A percentile compares a stretch with the other conserved stretches of the same genome.
Conservation (phyloP, 2,888 invertebrate species). For the Nephrotoma guestfalica region DNA sequence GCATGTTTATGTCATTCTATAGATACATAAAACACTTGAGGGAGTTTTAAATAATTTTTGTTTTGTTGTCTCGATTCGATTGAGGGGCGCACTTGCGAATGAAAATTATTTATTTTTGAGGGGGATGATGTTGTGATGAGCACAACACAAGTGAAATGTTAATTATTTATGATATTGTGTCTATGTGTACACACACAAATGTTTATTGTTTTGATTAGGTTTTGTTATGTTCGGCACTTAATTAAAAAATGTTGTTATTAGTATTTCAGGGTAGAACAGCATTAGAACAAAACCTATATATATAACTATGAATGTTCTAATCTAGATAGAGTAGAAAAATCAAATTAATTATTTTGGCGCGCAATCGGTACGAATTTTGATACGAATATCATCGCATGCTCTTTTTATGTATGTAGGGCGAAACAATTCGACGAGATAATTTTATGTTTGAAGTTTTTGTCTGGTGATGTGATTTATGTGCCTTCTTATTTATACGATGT, state of each 20-base stretch:
- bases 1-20: not conserved
- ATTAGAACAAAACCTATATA: too few relatives aligned
- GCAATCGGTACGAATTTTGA: not conserved
- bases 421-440: not conserved
- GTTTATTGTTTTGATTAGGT: not conserved
- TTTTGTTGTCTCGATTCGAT: not conserved
- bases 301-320: too few relatives aligned
- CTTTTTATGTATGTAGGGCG: not conserved
- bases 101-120: not conserved
- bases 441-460: not conserved
- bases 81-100: not conserved
- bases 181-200: not conserved
- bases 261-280: not conserved
- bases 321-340: not conserved
- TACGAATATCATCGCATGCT: not conserved
- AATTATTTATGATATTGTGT: not conserved
- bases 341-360: not conserved
- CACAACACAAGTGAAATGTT: not conserved
- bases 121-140: not conserved
- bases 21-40: not conserved
- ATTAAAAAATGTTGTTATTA: not conserved
- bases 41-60: not conserved
- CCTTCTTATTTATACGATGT: not conserved
- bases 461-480: not conserved
- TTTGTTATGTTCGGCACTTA: not conserved